These are phyloP conservation scores for Ditula angustiorana DNA, from an alignment of 2,888 invertebrate genomes.

Conservation along the genomic window DNA sequence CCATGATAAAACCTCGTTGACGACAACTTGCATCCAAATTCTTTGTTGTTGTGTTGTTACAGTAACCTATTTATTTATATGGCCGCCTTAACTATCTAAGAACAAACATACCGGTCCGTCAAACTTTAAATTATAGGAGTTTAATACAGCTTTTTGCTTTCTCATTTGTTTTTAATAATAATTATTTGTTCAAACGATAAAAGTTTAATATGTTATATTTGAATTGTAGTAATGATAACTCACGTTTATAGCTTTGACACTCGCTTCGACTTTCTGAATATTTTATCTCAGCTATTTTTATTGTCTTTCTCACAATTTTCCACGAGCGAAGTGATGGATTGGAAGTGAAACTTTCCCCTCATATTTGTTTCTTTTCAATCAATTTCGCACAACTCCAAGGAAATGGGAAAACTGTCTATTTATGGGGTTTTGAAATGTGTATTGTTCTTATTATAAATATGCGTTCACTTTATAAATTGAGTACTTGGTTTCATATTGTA, in stretches of 20 bases:
- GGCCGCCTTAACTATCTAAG: too few relatives aligned
- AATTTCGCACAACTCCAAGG: slow-evolving; percentile 46
- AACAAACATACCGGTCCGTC: too few relatives aligned
- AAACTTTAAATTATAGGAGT: too few relatives aligned
- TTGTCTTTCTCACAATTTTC: slow-evolving; percentile 55
- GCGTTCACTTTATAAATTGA: background rate
- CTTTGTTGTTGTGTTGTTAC: too few relatives aligned
- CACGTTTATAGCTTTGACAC: slow-evolving; percentile 2
- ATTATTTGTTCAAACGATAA: too few relatives aligned
- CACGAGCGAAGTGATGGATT: slow-evolving; percentile 56
- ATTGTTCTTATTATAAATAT: slow-evolving; percentile 11
- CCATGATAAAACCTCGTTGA: too few relatives aligned
- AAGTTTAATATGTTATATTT: too few relatives aligned
- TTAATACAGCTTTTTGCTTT: too few relatives aligned
- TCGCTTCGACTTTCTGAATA: slow-evolving; percentile 46
- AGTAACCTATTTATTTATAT: too few relatives aligned
- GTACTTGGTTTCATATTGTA: too few relatives aligned
- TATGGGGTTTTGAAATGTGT: slow-evolving; percentile 39
- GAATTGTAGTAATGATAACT: slow-evolving; percentile 10
- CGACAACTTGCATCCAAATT: too few relatives aligned
- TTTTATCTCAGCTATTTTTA: slow-evolving; percentile 51
- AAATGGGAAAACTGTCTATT: slow-evolving; percentile 45
- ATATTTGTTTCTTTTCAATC: slow-evolving; percentile 66
- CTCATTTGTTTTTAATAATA: too few relatives aligned
- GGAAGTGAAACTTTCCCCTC: slow-evolving; percentile 56